These are phyloP conservation scores for Andricus curvator DNA, from an alignment of 2,888 invertebrate genomes.

Conservation along the genomic window DNA sequence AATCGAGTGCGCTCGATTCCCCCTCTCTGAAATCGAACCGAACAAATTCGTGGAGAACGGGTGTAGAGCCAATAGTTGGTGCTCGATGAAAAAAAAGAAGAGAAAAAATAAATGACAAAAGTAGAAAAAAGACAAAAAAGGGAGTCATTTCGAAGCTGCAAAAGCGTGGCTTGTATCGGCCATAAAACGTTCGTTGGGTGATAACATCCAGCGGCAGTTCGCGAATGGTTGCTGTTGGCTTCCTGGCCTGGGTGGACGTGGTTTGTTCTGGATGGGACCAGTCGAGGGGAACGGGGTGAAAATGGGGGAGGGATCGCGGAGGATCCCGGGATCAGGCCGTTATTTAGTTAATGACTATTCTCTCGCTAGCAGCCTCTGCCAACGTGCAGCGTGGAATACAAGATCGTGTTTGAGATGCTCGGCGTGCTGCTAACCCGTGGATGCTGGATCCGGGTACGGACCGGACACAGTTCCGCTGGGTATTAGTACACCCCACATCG, in stretches of 20 bases:
- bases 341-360: constrained; percentile 78
- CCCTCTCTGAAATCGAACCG: constrained; percentile 11
- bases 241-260: constrained; percentile 52
- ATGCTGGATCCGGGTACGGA: constrained; percentile 69
- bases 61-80: constrained; percentile 58
- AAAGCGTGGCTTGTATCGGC: constrained; percentile 67
- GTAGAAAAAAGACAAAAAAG: constrained; percentile 32
- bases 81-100: constrained; percentile 59
- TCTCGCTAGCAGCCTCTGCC: constrained; percentile 72
- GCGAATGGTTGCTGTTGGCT: constrained; percentile 53
- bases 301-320: constrained; percentile 40
- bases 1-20: constrained; percentile 28
- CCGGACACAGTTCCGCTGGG: constrained; percentile 45
- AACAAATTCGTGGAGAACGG: constrained; percentile 31
- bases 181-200: constrained; percentile 70
- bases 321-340: constrained; percentile 69
- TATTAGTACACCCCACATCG: constrained; percentile 24
- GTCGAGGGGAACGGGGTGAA: constrained; percentile 44
- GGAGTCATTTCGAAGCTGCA: constrained; percentile 61
- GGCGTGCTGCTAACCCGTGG: constrained; percentile 64
- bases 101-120: constrained; percentile 13
- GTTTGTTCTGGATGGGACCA: constrained; percentile 53
- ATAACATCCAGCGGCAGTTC: constrained; percentile 70
- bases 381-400: constrained; percentile 73
- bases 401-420: constrained; percentile 78